Conservation (phyloP, 2,797 vertebrate genomes). For the Brachymystax lenok region DNA sequence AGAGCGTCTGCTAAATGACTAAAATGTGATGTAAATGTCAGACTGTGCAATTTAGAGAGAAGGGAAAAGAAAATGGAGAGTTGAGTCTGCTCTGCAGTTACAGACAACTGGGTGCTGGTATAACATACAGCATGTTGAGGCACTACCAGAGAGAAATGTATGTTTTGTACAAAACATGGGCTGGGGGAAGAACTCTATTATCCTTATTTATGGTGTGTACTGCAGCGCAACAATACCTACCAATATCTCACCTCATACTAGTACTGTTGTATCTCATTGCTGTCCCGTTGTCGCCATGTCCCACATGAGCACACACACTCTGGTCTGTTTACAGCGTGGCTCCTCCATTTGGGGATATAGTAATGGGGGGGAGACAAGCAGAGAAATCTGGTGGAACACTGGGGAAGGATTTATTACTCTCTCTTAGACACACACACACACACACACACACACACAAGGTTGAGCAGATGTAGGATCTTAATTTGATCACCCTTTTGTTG, state of each 20-base stretch:
- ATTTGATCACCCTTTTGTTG: too few relatives aligned
- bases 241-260: slow-evolving; percentile 27
- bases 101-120: slow-evolving; percentile 40
- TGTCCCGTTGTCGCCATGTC: slow-evolving; percentile 48
- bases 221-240: slow-evolving; percentile 22
- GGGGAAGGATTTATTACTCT: slow-evolving; percentile 64
- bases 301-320: slow-evolving; percentile 13
- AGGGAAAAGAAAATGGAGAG: slow-evolving; percentile 42
- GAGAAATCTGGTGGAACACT: slow-evolving; percentile 28
- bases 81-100: slow-evolving; percentile 53
- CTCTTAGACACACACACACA: slow-evolving; percentile 15
- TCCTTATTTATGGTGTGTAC: slow-evolving; percentile 25
- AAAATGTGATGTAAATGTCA: too few relatives aligned
- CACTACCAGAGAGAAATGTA: slow-evolving; percentile 36
- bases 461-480: neutral
- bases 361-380: slow-evolving; percentile 28
- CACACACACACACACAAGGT: slow-evolving; percentile 5
- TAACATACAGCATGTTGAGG: slow-evolving; percentile 37
- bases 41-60: slow-evolving; percentile 26
- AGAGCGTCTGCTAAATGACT: too few relatives aligned
- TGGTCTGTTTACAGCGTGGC: slow-evolving; percentile 41
- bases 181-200: slow-evolving; percentile 43
- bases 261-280: slow-evolving; percentile 40
- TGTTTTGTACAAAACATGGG: slow-evolving; percentile 38
- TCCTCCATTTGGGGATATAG: slow-evolving; percentile 26